phyloP scores from a whole-genome alignment of 1,140 invertebrate species.

The Epicauta chinensis region DNA sequence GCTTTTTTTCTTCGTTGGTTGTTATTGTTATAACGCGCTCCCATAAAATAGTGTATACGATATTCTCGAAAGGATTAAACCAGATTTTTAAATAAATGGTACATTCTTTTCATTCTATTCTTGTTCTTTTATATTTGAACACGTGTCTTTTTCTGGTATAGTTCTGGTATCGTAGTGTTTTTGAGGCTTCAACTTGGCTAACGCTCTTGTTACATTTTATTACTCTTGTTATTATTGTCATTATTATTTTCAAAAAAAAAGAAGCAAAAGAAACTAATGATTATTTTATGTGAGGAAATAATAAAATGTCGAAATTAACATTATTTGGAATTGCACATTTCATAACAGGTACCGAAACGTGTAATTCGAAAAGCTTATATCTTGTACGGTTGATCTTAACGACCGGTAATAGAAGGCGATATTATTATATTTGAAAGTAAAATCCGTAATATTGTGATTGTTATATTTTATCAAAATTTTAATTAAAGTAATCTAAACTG shows the following conservation, averaged over 20 bases:
- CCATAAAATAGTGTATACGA: background rate
- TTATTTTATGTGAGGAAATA: slow-evolving; percentile 6
- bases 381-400: too few relatives aligned
- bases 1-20: background rate
- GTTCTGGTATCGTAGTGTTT: slow-evolving; percentile 26
- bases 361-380: slow-evolving; percentile 9
- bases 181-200: too few relatives aligned
- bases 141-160: slow-evolving; percentile 23
- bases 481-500: too few relatives aligned
- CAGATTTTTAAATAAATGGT: slow-evolving; percentile 30
- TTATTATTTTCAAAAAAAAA: too few relatives aligned
- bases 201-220: slow-evolving; percentile 23
- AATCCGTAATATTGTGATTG: too few relatives aligned
- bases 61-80: slow-evolving; percentile 22
- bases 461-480: too few relatives aligned
- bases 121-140: slow-evolving; percentile 28
- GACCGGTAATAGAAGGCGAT: too few relatives aligned
- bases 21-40: too few relatives aligned
- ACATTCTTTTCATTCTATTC: background rate
- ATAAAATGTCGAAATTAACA: slow-evolving; percentile 17
- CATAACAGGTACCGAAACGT: slow-evolving; percentile 3
- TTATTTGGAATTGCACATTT: slow-evolving; percentile 2
- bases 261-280: background rate
- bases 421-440: too few relatives aligned
- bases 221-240: slow-evolving; percentile 1